Evolutionary conservation across 2,113 vertebrate species (phyloP), one percentile per base, ranked within the genome.

Genomic region (Catharus minimus): DNA sequence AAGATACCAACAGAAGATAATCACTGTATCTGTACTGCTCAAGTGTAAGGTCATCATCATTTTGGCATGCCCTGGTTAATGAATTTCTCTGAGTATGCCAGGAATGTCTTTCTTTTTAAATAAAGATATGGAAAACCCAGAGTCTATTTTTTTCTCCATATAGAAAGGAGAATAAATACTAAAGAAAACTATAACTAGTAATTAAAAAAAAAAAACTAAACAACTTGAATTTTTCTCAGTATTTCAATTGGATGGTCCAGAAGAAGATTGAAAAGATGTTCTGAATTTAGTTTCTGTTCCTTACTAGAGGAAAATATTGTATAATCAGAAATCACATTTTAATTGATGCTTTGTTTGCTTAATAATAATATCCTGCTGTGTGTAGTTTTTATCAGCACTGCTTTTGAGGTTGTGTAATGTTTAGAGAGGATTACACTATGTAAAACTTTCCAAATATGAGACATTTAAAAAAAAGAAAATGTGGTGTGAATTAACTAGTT

Each of bases 381-480:
- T 73, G n/a, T 39, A 85, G 43, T 82, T 95, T 84, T 79, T 88
- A 88, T 91, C 89, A 89, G 68, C 41, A 86, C 32, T 78, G 16
- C 58, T 89, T 93, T 93, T 80, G 73, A 81, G 82, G 55, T 91
- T 94, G 58, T 90, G 69, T 88, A 95, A 88, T 92, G 55, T 90
- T 92, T 89, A 79, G 41, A 72, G 61, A 88, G 64, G 46, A 89
- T 85, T 91, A 49, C 6, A n/a, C 27, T 68, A 11, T 3, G 3
- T 68, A 91, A 90, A 88, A 90, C 22, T 93, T 91, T 57, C n/a
- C 69, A 85, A 83, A 85, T 85, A 80, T 8, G 49, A 89, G 10
- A 43, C 16, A 41, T 58, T 72, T 68, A 1, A 13, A 71, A 86
- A 77, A 77, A 64, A 33, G 10, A 38, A 90, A 93, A 90, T 47